A percentile compares a stretch with the other conserved stretches of the same genome.
These are phyloP conservation scores for Gastracanthus pulcherrimus DNA, from an alignment of 2,888 invertebrate genomes.

Conservation along the genomic window DNA sequence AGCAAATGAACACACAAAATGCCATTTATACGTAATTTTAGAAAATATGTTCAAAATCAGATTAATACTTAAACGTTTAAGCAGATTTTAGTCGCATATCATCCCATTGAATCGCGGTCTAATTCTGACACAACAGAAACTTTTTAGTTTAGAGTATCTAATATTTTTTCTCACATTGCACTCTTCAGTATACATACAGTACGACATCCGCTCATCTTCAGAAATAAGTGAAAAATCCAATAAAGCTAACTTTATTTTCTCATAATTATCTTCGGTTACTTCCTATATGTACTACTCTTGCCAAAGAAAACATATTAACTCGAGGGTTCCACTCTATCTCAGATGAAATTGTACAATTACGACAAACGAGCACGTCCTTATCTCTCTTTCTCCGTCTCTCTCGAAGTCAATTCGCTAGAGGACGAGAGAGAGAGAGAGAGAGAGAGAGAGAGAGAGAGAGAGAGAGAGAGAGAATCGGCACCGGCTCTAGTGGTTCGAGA, in stretches of 20 bases:
- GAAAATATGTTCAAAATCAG: too few relatives aligned
- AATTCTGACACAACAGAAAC: too few relatives aligned
- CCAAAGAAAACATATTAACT: conserved; percentile 25
- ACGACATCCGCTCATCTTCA: too few relatives aligned
- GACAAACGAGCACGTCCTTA: conserved; percentile 38
- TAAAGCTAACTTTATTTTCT: conserved; percentile 35
- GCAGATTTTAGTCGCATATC: too few relatives aligned
- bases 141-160: too few relatives aligned
- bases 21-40: too few relatives aligned
- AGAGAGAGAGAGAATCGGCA: neutral
- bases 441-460: too few relatives aligned
- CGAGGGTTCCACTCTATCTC: conserved; percentile 24
- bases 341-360: conserved; percentile 54
- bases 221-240: conserved; percentile 21
- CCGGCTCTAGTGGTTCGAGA: neutral
- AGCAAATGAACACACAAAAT: too few relatives aligned
- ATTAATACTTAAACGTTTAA: too few relatives aligned
- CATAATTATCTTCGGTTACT: conserved; percentile 19
- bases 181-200: too few relatives aligned
- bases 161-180: neutral
- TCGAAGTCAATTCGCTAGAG: neutral
- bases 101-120: too few relatives aligned
- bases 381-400: conserved; percentile 2
- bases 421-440: too few relatives aligned
- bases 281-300: neutral